A percentile compares a stretch with the other conserved stretches of the same genome.
Evolutionary conservation across 2,113 vertebrate species (phyloP).

Genomic region (Phasianus colchicus): DNA sequence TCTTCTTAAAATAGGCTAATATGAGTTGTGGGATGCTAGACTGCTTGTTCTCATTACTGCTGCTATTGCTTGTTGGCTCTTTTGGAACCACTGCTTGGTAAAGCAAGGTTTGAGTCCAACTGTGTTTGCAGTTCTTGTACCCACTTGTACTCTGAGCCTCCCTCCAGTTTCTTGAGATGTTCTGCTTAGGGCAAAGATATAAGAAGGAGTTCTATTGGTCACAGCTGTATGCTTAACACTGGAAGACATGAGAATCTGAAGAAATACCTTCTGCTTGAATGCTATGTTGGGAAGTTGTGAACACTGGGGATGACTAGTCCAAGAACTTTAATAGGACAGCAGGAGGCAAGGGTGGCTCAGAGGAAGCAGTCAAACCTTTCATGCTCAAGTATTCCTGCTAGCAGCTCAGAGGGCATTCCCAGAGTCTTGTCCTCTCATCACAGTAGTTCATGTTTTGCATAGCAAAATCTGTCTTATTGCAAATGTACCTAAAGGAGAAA

Average conservation of each 20-base stretch:
- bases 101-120: background rate
- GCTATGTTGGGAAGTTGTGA: background rate
- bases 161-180: background rate
- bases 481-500: background rate
- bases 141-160: accelerated
- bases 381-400: background rate
- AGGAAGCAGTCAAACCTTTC: background rate
- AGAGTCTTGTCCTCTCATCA: background rate
- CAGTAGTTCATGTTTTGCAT: background rate
- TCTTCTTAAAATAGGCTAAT: background rate
- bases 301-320: background rate
- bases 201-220: background rate
- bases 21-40: background rate
- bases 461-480: background rate
- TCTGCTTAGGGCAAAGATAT: background rate
- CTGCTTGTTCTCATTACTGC: background rate
- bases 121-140: background rate
- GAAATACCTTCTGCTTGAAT: background rate
- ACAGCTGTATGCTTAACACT: background rate
- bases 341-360: background rate
- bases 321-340: background rate
- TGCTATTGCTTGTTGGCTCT: background rate
- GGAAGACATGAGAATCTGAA: background rate
- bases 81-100: background rate
- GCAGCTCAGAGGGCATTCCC: background rate